Evolutionary conservation across 2,113 vertebrate genomes (phyloP).

Genomic region (Phyllostomus discolor): DNA sequence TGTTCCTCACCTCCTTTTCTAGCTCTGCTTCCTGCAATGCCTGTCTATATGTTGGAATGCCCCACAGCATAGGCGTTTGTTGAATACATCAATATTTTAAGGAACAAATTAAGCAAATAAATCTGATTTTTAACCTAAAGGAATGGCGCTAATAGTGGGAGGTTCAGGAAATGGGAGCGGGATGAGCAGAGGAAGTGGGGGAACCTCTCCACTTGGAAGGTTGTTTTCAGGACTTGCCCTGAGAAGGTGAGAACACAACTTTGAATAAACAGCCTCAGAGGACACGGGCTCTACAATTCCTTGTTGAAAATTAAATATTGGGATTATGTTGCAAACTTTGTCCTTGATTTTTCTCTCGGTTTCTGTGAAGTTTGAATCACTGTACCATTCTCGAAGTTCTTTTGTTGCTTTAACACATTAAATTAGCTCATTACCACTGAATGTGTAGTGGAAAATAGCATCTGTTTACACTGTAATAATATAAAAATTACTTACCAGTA

Average conservation of each 20-base stretch:
- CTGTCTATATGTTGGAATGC: not conserved
- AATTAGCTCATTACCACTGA: conserved; percentile 78
- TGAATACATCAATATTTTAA: not conserved
- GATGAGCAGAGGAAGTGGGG: not conserved
- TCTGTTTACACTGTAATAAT: conserved; percentile 80
- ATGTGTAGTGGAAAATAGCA: conserved; percentile 78
- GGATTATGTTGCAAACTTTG: conserved; percentile 33
- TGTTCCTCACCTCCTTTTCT: not conserved
- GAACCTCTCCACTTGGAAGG: not conserved
- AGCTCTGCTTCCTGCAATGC: not conserved
- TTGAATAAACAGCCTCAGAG: not conserved
- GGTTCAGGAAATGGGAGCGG: not conserved
- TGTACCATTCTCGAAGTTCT: conserved; percentile 73
- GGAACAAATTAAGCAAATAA: not conserved
- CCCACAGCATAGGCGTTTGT: not conserved
- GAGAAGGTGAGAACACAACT: not conserved
- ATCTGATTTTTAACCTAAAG: not conserved
- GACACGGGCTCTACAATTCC: not conserved
- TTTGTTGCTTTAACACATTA: conserved; percentile 78
- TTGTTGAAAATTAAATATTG: not conserved
- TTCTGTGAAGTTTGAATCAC: conserved; percentile 63
- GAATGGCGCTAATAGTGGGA: not conserved
- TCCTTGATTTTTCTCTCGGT: conserved; percentile 59
- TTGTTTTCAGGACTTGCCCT: not conserved
- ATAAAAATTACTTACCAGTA: conserved; percentile 83